Conservation (phyloP, 2,797 vertebrate genomes). For the Poecilia gillii region DNA sequence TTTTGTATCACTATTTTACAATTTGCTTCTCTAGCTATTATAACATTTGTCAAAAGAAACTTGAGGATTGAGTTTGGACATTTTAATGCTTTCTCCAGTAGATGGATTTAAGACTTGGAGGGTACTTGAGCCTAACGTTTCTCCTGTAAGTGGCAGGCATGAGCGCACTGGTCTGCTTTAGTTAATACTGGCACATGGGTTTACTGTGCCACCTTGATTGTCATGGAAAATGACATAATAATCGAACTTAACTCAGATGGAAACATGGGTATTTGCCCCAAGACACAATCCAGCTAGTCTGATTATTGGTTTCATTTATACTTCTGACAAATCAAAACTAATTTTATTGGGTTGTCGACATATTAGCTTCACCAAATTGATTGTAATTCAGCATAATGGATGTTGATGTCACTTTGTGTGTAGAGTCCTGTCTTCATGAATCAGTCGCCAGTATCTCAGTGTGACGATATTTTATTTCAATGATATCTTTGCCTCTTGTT, state of each 20-base stretch:
- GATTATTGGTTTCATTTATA: slow-evolving; percentile 61
- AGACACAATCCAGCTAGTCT: slow-evolving; percentile 51
- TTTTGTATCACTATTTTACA: slow-evolving; percentile 39
- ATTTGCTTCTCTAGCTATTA: slow-evolving; percentile 40
- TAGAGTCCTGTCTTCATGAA: slow-evolving; percentile 8
- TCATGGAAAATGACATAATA: slow-evolving; percentile 48
- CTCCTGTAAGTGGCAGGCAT: slow-evolving; percentile 1
- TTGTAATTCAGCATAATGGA: slow-evolving; percentile 49
- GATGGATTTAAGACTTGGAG: slow-evolving; percentile 34
- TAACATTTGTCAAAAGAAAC: slow-evolving; percentile 12
- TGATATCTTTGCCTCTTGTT: neutral
- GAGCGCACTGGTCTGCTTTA: neutral
- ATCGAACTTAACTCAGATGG: slow-evolving; percentile 53
- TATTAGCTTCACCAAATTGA: slow-evolving; percentile 59
- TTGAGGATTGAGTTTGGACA: slow-evolving; percentile 25
- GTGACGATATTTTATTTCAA: neutral
- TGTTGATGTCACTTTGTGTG: slow-evolving; percentile 34
- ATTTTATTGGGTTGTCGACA: slow-evolving; percentile 40
- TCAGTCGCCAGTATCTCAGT: neutral
- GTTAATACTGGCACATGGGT: slow-evolving; percentile 31
- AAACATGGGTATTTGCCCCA: slow-evolving; percentile 36
- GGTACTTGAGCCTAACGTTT: slow-evolving; percentile 9
- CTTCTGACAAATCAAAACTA: slow-evolving; percentile 45
- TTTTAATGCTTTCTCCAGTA: slow-evolving; percentile 34
- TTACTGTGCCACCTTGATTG: slow-evolving; percentile 50